These are phyloP conservation scores for Amphipyra berbera DNA, from an alignment of 2,888 invertebrate genomes.

Conservation along the genomic window DNA sequence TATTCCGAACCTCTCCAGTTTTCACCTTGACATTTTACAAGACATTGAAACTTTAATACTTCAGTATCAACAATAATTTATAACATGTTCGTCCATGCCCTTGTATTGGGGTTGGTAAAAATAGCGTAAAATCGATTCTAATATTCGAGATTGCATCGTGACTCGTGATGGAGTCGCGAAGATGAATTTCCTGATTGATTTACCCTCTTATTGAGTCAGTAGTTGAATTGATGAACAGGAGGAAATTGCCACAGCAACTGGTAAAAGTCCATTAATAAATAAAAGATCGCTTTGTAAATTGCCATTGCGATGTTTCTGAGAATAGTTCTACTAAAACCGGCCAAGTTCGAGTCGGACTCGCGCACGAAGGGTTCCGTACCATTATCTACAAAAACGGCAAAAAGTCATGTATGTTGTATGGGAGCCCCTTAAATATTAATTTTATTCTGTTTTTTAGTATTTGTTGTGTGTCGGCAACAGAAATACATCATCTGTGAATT, in stretches of 20 bases:
- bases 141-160: conserved; percentile 42
- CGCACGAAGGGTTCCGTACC: too few relatives aligned
- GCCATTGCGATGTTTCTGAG: not conserved
- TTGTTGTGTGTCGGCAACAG: too few relatives aligned
- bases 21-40: conserved; percentile 25
- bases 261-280: not conserved
- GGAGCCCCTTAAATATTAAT: too few relatives aligned
- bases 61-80: conserved; percentile 12
- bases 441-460: too few relatives aligned
- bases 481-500: too few relatives aligned
- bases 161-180: conserved; percentile 3
- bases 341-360: too few relatives aligned
- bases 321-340: not conserved
- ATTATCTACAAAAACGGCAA: too few relatives aligned
- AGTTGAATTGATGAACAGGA: conserved; percentile 9
- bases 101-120: conserved; percentile 34
- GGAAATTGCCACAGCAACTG: conserved; percentile 21
- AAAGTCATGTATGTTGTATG: too few relatives aligned
- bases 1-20: conserved; percentile 1
- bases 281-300: not conserved
- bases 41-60: conserved; percentile 29
- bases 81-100: too few relatives aligned
- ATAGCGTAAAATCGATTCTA: conserved; percentile 44
- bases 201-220: conserved; percentile 22
- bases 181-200: conserved; percentile 49